Percentiles rank a stretch among this genome's conserved stretches.
Conservation (phyloP, 2,797 vertebrate genomes). For the Acipenser oxyrinchus region DNA sequence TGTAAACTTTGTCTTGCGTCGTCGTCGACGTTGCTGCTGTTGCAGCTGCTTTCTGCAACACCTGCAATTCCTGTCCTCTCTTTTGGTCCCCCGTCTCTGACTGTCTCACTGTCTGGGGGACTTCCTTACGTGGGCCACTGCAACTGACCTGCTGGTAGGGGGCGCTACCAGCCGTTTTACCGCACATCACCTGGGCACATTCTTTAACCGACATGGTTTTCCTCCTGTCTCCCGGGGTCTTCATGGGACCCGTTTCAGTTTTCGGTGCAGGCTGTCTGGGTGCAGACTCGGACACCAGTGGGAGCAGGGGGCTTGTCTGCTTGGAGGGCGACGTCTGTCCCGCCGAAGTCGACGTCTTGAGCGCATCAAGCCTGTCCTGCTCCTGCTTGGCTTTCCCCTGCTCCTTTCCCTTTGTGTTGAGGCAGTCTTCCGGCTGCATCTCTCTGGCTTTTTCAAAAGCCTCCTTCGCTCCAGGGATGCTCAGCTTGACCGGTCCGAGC, state of each 20-base stretch:
- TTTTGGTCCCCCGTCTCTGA: slow-evolving; percentile 43
- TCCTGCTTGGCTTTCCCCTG: slow-evolving; percentile 33
- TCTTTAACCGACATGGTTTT: slow-evolving; percentile 43
- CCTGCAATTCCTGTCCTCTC: slow-evolving; percentile 46
- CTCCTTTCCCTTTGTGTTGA: slow-evolving; percentile 42
- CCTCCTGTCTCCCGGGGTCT: slow-evolving; percentile 35
- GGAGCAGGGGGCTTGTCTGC: slow-evolving; percentile 24
- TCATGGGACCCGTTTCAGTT: slow-evolving; percentile 30
- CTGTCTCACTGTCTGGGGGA: slow-evolving; percentile 27
- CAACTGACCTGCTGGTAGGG: slow-evolving; percentile 30
- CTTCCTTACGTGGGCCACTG: slow-evolving; percentile 34
- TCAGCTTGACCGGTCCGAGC: slow-evolving; percentile 64
- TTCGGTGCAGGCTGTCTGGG: slow-evolving; percentile 32
- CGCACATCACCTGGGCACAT: slow-evolving; percentile 29
- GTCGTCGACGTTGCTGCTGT: neutral
- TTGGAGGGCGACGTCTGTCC: slow-evolving; percentile 26
- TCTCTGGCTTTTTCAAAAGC: slow-evolving; percentile 44
- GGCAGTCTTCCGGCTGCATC: slow-evolving; percentile 23
- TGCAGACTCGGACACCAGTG: slow-evolving; percentile 26
- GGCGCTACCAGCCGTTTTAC: slow-evolving; percentile 31
- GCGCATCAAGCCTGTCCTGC: slow-evolving; percentile 18
- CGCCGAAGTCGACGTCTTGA: slow-evolving; percentile 17
- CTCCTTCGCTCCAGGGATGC: slow-evolving; percentile 34
- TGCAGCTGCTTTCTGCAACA: slow-evolving; percentile 24
- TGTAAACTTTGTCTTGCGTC: slow-evolving; percentile 61